Evolutionary conservation across 2,113 vertebrate species (phyloP), one percentile per base, ranked within the genome.

Genomic region (Phoenicopterus ruber): DNA sequence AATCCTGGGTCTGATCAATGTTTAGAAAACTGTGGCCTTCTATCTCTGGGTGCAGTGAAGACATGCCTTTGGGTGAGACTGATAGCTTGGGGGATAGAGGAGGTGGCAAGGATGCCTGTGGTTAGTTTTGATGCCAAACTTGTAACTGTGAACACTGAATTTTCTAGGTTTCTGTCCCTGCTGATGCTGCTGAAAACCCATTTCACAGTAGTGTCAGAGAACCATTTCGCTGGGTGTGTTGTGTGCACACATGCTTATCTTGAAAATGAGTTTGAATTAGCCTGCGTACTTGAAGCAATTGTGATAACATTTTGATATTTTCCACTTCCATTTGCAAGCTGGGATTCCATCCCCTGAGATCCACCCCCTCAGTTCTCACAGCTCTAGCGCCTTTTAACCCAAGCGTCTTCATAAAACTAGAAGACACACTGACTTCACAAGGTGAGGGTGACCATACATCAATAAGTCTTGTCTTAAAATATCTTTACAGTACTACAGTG

Each of bases 221-320:
- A 26, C 32, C 14, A 1, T 88, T 95, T 96, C 26, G 29, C 54
- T 58, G 94, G 55, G 47, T 71, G 57, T 84, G 83, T 81, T 91
- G 0, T 77, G 21, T 80, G 62, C 62, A 85, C 66, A 32, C 38
- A 31, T 55, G 58, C 67, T 96, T 97, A 86, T 94, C 71, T 95
- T 85, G 82, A 67, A 88, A 86, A 29, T 62, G 73, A 59, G 74
- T 93, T 94, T 88, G 89, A 96, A 94, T 93, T 90, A 88, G 67
- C 50, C 71, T 94, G 74, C 5, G 22, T 90, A 77, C 66, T 95
- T 95, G 59, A 91, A 91, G 50, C 63, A 70, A 91, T 92, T 91
- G 74, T 88, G 95, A 94, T 96, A 97, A 91, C 63, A 55, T 57
- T 91, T 94, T 90, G 47, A 36, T 97, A 22, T 95, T 95, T 97